Percentiles rank a stretch among this genome's conserved stretches.
These are phyloP conservation scores for Brienomyrus brachyistius DNA, from an alignment of 2,113 vertebrate species.

Conservation along the genomic window DNA sequence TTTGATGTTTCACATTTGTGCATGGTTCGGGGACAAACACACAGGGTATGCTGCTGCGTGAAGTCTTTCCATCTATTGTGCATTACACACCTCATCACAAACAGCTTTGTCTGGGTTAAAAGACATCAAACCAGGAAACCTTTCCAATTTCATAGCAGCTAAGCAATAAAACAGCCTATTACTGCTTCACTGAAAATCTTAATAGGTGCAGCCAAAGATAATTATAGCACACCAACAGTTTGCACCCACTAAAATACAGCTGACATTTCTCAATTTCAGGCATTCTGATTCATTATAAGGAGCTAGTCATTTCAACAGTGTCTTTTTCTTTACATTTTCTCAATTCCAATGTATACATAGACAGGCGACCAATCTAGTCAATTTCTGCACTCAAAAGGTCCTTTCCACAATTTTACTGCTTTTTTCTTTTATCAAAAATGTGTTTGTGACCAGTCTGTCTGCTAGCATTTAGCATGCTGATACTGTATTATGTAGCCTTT, in stretches of 20 bases:
- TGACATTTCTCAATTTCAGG: slow-evolving; percentile 37
- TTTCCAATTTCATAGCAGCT: slow-evolving; percentile 32
- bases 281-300: slow-evolving; percentile 24
- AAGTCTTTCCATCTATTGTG: neutral
- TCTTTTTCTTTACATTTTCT: slow-evolving; percentile 29
- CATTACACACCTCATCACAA: neutral
- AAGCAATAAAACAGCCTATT: slow-evolving; percentile 38
- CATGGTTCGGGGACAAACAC: slow-evolving; percentile 22
- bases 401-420: neutral
- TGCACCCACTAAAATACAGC: slow-evolving; percentile 34
- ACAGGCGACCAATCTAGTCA: slow-evolving; percentile 16
- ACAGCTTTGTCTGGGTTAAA: neutral
- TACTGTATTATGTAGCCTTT: slow-evolving; percentile 20
- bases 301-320: slow-evolving; percentile 18
- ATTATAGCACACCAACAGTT: slow-evolving; percentile 39
- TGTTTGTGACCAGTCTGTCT: slow-evolving; percentile 24
- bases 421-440: slow-evolving; percentile 17
- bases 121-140: slow-evolving; percentile 21
- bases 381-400: neutral
- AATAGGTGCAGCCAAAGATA: slow-evolving; percentile 41
- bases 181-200: slow-evolving; percentile 36
- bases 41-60: neutral
- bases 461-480: slow-evolving; percentile 30
- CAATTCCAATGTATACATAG: neutral
- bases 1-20: slow-evolving; percentile 23